These are phyloP conservation scores for Anableps anableps DNA, from an alignment of 2,797 vertebrate species.

Conservation along the genomic window DNA sequence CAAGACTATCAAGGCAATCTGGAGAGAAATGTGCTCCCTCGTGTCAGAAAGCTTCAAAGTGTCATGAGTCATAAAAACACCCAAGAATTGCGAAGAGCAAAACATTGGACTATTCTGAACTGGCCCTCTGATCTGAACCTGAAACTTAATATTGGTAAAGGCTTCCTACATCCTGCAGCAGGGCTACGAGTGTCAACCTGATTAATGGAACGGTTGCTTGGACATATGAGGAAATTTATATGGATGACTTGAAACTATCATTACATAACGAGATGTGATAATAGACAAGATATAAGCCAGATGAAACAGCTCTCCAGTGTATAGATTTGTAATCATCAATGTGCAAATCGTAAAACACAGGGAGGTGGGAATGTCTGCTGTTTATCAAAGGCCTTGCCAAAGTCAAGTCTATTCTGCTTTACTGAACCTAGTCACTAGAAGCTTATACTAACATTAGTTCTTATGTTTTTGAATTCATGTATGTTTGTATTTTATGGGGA, in stretches of 20 bases:
- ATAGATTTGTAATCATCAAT: neutral
- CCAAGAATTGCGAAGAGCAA: neutral
- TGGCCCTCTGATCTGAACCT: too few species aligned
- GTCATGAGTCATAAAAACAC: too few species aligned
- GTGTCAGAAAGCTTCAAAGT: too few species aligned
- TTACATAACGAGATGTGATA: neutral
- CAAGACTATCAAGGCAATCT: too few species aligned
- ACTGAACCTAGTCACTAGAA: neutral
- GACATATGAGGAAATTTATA: slow-evolving; percentile 30
- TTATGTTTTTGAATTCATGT: neutral
- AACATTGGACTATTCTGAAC: neutral
- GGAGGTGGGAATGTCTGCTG: neutral
- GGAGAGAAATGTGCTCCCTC: too few species aligned
- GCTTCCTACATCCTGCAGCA: slow-evolving; percentile 29
- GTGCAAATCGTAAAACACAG: neutral
- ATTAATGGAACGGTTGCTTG: slow-evolving; percentile 31
- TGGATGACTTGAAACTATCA: neutral
- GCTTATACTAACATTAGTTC: neutral
- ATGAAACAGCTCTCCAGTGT: neutral
- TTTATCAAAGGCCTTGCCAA: neutral
- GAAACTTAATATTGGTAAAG: slow-evolving; percentile 3
- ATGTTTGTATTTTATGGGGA: too few species aligned
- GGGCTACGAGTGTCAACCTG: slow-evolving; percentile 24
- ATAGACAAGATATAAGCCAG: neutral
- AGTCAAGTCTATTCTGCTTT: neutral